A percentile compares a stretch with the other conserved stretches of the same genome.
Conservation (phyloP, 37 sponge, comb jelly and placozoan species). For the Ianthella basta region DNA sequence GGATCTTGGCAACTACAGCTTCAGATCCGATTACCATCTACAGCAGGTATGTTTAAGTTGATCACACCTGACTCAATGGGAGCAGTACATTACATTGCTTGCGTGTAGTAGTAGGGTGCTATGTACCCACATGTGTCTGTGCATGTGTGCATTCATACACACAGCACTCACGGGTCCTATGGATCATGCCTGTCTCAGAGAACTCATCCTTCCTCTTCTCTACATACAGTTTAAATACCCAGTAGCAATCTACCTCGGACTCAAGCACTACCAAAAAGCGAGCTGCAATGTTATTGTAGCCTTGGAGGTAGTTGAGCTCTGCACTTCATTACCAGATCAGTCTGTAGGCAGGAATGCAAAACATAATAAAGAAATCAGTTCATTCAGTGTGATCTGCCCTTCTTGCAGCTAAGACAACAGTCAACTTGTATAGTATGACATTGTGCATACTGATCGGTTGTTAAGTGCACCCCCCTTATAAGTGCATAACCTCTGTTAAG, state of each 20-base stretch:
- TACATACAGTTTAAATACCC: constrained; percentile 79
- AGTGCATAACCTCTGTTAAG: no score
- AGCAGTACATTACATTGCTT: no score
- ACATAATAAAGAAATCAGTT: not conserved
- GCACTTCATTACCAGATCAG: not conserved
- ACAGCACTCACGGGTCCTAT: constrained; percentile 63
- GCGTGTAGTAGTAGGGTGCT: not conserved
- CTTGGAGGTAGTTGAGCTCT: constrained; percentile 87
- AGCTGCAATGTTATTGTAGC: constrained; percentile 90
- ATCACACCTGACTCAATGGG: no score
- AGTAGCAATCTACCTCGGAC: constrained; percentile 87
- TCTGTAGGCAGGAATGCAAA: no score
- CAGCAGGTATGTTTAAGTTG: no score
- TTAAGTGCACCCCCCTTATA: no score
- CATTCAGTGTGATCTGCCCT: no score
- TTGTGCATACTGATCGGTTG: no score
- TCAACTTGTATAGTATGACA: no score
- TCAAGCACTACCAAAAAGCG: constrained; percentile 85
- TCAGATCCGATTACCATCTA: no score
- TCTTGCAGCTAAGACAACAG: no score
- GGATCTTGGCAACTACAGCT: no score
- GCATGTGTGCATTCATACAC: not conserved
- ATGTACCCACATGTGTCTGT: not conserved
- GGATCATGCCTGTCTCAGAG: constrained; percentile 74
- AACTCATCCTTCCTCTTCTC: constrained; percentile 74